phyloP scores from a whole-genome alignment of 2,797 vertebrate genomes.

The Poecilia velifera region DNA sequence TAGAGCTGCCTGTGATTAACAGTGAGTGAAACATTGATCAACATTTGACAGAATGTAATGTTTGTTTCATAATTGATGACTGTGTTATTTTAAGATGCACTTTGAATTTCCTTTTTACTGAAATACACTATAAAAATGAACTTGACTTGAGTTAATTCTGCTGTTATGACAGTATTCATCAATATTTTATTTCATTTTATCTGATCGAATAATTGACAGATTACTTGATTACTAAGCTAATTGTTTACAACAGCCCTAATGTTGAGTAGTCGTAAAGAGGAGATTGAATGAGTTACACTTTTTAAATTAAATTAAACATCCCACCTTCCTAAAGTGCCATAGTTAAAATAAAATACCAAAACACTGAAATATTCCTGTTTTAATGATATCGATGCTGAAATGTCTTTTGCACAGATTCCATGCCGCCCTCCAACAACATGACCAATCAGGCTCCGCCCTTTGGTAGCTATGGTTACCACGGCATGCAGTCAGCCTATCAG shows the following conservation, averaged over 20 bases:
- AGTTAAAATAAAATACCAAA: not conserved
- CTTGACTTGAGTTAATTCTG: too few species aligned
- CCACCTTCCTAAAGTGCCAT: not conserved
- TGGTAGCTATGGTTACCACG: slow-evolving; percentile 86
- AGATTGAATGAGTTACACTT: not conserved
- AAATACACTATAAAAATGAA: too few species aligned
- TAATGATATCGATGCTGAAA: not conserved
- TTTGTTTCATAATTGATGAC: too few species aligned
- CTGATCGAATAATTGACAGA: too few species aligned
- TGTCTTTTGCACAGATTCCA: slow-evolving; percentile 79
- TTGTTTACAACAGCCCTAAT: not conserved
- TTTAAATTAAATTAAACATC: not conserved
- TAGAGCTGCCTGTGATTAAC: too few species aligned
- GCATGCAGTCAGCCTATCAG: slow-evolving; percentile 87
- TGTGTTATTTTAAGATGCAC: too few species aligned
- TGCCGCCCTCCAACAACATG: slow-evolving; percentile 76
- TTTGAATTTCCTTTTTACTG: too few species aligned
- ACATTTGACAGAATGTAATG: too few species aligned
- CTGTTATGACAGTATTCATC: too few species aligned
- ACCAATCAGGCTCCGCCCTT: slow-evolving; percentile 84
- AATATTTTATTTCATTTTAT: too few species aligned
- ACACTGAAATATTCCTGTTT: not conserved
- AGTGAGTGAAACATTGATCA: too few species aligned
- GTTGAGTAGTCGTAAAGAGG: not conserved
- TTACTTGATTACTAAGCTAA: too few species aligned